Conservation (phyloP, 2,888 invertebrate species). For the Spialia ferax region DNA sequence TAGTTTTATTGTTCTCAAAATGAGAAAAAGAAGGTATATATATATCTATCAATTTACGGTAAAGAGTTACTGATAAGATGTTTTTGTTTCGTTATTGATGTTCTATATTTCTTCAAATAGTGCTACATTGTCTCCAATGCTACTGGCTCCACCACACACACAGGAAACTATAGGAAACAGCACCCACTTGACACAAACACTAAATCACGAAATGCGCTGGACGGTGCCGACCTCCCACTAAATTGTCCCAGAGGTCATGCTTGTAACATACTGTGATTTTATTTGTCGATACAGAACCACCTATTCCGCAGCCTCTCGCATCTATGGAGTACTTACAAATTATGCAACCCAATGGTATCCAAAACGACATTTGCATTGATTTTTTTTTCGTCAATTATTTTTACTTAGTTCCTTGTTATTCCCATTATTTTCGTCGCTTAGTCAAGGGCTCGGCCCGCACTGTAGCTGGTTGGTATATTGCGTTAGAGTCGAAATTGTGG, state of each 20-base stretch:
- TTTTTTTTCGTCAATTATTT: conserved; percentile 55
- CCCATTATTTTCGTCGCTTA: conserved; percentile 56
- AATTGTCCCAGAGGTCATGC: conserved; percentile 60
- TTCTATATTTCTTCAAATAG: neutral
- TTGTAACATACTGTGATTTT: conserved; percentile 81
- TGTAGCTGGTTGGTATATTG: conserved; percentile 60
- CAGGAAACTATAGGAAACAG: conserved; percentile 18
- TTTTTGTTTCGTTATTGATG: neutral
- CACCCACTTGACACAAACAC: conserved; percentile 26
- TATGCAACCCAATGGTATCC: conserved; percentile 84
- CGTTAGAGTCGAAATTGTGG: conserved; percentile 78
- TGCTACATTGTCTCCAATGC: neutral
- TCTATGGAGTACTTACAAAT: conserved; percentile 85
- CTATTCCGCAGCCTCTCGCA: conserved; percentile 83
- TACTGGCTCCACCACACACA: too few relatives aligned
- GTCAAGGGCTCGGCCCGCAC: conserved; percentile 60
- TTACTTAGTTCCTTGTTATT: conserved; percentile 56
- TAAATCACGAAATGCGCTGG: conserved; percentile 13
- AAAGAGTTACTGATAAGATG: neutral
- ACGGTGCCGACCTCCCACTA: conserved; percentile 42
- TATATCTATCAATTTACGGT: too few relatives aligned
- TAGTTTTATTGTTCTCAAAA: neutral
- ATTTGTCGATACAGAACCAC: conserved; percentile 84
- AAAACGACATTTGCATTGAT: conserved; percentile 72
- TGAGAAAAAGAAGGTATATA: neutral